Conservation (phyloP, 2,113 vertebrate species). For the Malurus melanocephalus region DNA sequence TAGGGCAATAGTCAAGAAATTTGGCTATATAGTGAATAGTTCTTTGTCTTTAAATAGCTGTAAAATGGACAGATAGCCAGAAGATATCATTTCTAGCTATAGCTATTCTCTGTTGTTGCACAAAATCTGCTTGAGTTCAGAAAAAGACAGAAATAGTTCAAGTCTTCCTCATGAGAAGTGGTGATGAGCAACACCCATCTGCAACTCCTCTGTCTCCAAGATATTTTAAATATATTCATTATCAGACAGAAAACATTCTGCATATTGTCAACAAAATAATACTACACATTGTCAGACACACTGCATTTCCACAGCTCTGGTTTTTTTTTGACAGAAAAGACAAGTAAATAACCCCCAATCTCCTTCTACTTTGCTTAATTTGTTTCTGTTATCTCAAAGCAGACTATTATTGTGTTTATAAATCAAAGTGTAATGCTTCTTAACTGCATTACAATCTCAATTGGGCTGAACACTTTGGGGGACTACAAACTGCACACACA, state of each 20-base stretch:
- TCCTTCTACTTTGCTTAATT: constrained; percentile 51
- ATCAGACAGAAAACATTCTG: neutral
- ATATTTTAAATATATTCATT: constrained; percentile 22
- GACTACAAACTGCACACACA: neutral
- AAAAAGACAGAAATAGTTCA: neutral
- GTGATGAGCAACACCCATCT: neutral
- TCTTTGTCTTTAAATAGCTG: neutral
- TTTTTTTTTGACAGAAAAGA: constrained; percentile 38
- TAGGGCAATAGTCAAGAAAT: neutral
- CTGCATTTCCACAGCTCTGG: neutral
- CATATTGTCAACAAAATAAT: constrained; percentile 22
- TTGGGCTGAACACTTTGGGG: neutral
- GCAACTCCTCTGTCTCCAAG: neutral
- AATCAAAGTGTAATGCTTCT: constrained; percentile 2
- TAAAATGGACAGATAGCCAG: neutral
- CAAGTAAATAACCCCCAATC: constrained; percentile 40
- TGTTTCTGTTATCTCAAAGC: constrained; percentile 51
- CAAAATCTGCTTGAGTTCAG: neutral
- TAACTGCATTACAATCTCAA: constrained; percentile 11
- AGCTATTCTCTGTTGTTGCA: neutral
- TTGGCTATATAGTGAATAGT: neutral
- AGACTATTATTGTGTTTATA: constrained; percentile 37
- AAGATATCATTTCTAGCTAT: neutral
- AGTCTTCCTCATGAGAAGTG: neutral
- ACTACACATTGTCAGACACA: constrained; percentile 7